Evolutionary conservation across 2,797 vertebrate species (phyloP).

Genomic region (Thripadectes ignobilis): DNA sequence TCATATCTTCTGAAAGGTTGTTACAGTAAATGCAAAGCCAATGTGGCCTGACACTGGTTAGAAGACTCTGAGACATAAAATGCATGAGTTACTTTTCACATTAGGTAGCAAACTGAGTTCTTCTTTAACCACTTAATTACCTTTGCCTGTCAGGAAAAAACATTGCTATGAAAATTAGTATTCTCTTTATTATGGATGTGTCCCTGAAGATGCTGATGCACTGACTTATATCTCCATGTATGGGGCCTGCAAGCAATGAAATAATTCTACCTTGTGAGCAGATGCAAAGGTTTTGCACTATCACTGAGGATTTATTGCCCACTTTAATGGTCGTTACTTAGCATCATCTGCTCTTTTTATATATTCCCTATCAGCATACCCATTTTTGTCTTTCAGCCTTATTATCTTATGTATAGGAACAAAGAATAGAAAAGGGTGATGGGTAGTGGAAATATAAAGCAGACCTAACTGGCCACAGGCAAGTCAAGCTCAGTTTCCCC

Average conservation of each 20-base stretch:
- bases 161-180: conserved; percentile 36
- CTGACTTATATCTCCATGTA: background rate
- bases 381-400: conserved; percentile 50
- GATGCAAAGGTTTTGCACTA: conserved; percentile 30
- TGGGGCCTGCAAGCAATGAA: conserved; percentile 13
- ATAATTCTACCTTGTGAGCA: conserved; percentile 49
- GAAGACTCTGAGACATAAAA: conserved; percentile 59
- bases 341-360: conserved; percentile 41
- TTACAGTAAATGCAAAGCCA: conserved; percentile 56
- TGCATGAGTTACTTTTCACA: conserved; percentile 53
- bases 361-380: background rate
- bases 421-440: background rate
- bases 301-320: conserved; percentile 28
- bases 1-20: background rate
- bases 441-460: background rate
- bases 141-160: conserved; percentile 54
- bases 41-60: conserved; percentile 49
- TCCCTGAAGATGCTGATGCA: conserved; percentile 42
- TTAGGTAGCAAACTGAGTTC: conserved; percentile 47
- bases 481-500: background rate
- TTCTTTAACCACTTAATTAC: conserved; percentile 67
- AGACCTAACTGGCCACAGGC: background rate
- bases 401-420: conserved; percentile 24
- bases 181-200: conserved; percentile 59
- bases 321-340: conserved; percentile 46